Conservation (phyloP, 2,888 invertebrate species). For the Aphodius sticticus region DNA sequence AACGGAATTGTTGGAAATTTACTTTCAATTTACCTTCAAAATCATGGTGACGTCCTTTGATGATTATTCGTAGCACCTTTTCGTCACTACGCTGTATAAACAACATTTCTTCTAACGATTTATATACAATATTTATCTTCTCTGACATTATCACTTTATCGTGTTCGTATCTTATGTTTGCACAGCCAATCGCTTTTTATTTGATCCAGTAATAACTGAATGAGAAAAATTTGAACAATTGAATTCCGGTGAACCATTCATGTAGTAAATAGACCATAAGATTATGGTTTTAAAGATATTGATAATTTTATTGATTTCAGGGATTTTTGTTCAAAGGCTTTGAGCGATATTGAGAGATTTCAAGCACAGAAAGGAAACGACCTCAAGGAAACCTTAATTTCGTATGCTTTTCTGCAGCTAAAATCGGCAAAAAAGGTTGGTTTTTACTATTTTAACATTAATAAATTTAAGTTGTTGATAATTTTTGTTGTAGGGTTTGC, state of each 20-base stretch:
- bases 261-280: no score
- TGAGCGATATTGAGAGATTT: conserved; percentile 74
- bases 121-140: neutral
- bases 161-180: neutral
- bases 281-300: no score
- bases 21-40: neutral
- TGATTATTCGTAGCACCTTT: neutral
- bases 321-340: conserved; percentile 72
- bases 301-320: conserved; percentile 58
- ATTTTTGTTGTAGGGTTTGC: conserved; percentile 68
- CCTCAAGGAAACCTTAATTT: conserved; percentile 73
- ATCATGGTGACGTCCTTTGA: neutral
- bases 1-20: neutral
- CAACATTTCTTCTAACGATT: neutral
- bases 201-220: no score
- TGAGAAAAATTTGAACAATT: no score
- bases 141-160: neutral
- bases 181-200: no score
- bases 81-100: neutral
- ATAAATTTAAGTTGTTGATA: conserved; percentile 20
- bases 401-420: conserved; percentile 74
- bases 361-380: conserved; percentile 77
- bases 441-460: conserved; percentile 28
- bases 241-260: no score
- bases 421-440: conserved; percentile 78